phyloP scores from a whole-genome alignment of 1,140 invertebrate species.

The Pygmarrhopalites habei region DNA sequence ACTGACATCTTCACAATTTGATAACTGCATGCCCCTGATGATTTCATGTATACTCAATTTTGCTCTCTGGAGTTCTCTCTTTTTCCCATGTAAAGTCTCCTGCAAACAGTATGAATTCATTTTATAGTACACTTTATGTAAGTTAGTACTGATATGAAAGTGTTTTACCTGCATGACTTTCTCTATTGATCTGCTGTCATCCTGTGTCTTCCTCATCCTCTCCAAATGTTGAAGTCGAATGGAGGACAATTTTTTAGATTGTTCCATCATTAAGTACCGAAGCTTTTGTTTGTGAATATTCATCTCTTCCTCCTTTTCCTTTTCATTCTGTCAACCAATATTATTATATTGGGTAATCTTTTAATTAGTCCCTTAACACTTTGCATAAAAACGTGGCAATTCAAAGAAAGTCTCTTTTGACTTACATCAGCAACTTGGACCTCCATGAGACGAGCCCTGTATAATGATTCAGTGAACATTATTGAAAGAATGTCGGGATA shows the following conservation, averaged over 20 bases:
- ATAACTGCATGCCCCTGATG: conserved; percentile 11
- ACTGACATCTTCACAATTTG: conserved; percentile 16
- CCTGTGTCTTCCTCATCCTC: conserved; percentile 30
- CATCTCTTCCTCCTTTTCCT: conserved; percentile 76
- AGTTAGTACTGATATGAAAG: no score
- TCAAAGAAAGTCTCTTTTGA: no score
- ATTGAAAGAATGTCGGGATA: no score
- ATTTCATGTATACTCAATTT: conserved; percentile 64
- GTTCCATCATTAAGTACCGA: conserved; percentile 84
- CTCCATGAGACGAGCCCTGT: conserved; percentile 2
- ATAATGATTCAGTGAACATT: no score
- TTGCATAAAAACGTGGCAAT: no score
- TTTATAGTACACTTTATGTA: no score
- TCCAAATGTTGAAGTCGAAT: conserved; percentile 37
- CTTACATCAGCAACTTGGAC: conserved; percentile 11
- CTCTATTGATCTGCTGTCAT: conserved; percentile 29
- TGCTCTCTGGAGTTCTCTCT: conserved; percentile 65
- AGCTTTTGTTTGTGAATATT: conserved; percentile 87
- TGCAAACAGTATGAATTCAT: no score
- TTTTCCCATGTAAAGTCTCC: conserved; percentile 64
- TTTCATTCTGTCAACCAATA: conserved; percentile 53
- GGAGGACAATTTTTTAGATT: conserved; percentile 72
- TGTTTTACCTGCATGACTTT: conserved; percentile 7
- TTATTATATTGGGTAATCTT: no score
- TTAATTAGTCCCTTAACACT: no score